Percentiles rank a stretch among this genome's conserved stretches.
Conservation (phyloP, 2,113 vertebrate genomes). For the Peromyscus californicus region DNA sequence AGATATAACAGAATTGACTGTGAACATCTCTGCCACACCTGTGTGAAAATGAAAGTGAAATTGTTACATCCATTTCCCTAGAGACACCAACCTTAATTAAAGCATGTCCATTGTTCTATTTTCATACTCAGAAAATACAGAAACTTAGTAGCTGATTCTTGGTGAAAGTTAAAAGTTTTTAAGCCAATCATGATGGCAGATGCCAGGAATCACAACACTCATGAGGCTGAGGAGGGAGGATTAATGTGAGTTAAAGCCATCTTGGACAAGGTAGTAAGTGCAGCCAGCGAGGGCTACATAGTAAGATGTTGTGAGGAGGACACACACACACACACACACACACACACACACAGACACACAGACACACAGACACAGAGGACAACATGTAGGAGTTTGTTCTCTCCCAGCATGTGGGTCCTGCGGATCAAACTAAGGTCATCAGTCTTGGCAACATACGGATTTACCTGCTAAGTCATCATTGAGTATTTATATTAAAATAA, state of each 20-base stretch:
- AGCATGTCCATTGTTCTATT: background rate
- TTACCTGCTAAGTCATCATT: background rate
- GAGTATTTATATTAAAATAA: background rate
- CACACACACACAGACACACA: too few relatives aligned
- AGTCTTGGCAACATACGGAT: too few relatives aligned
- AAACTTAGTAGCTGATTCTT: too few relatives aligned
- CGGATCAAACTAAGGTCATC: background rate
- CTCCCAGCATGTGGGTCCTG: background rate
- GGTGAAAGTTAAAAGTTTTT: background rate
- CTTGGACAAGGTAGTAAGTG: background rate
- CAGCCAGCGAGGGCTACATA: background rate
- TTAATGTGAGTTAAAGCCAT: background rate
- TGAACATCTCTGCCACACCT: background rate
- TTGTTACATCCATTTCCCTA: background rate
- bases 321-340: too few relatives aligned
- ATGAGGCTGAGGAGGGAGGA: background rate
- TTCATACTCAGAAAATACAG: background rate
- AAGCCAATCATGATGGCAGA: background rate
- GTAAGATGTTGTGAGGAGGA: too few relatives aligned
- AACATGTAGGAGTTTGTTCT: too few relatives aligned
- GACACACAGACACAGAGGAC: background rate
- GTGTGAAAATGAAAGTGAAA: background rate
- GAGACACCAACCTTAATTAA: background rate
- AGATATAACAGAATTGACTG: background rate
- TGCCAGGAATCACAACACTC: background rate